Base-by-base conservation (phyloP, 2,888 invertebrate species). In the Cerastis rubricosa region DNA sequence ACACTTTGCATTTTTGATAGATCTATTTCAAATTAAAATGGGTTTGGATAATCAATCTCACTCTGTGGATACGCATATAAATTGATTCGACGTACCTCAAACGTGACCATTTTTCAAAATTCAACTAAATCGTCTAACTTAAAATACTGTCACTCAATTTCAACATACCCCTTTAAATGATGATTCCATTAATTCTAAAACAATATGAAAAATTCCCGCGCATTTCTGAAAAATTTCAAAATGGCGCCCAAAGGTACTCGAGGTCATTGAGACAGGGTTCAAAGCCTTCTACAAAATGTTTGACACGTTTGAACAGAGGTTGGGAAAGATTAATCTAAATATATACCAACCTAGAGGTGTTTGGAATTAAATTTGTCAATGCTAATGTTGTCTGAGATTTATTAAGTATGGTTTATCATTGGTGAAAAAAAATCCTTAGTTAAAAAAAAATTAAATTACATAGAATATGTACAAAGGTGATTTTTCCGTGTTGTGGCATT, bases 151-250 rank as follows among this genome's bases (percentile, higher is more conserved):
- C 57, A 65, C 57, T 79, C 57, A 57, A n/a, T 67, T 43, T 22
- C 45, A 65, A 59, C 43, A 19, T 8, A n/a, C 49, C 19, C 47
- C 47, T 61, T 35, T 17, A 49, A 19, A 64, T 8, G 19, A 35
- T 45, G 11, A 63, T 51, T 14, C n/a, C 19, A 64, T 76, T 75
- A 12, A 61, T 68, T 73, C 29, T 45, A 19, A 64, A 72, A 68
- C 2, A 66, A 63, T 19, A 43, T 43, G 35, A n/a, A 43, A 61
- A 54, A 66, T 40, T n/a, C 25, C 19, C 22, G 51, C 49, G n/a
- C 11, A 71, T 70, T 70, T 79, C 17, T 59, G 8, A 70, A 75
- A 57, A 1, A 81, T 25, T 70, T 43, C 22, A 54, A 80, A 80
- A 80, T 73, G 51, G 49, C 35, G 49, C 17, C 12, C 25, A 45